Percentiles rank a stretch among this genome's conserved stretches.
Evolutionary conservation across 2,888 invertebrate genomes (phyloP).

Genomic region (Leuctra nigra): DNA sequence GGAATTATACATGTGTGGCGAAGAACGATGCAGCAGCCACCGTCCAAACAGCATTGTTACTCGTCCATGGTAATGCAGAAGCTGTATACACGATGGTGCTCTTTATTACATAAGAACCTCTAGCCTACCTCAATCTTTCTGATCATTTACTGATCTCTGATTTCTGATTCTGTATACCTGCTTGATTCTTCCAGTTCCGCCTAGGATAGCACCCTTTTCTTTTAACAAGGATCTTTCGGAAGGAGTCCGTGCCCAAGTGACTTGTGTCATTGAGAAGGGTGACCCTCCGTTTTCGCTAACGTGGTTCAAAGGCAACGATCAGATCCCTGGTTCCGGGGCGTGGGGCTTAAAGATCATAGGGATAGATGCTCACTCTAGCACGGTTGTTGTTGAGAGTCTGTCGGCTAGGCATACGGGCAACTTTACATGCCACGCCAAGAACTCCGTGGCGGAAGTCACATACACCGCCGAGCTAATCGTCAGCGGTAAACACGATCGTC

Average conservation of each 20-base stretch:
- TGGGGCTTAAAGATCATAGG: slow-evolving; percentile 32
- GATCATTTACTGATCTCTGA: slow-evolving; percentile 15
- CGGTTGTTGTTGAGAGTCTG: slow-evolving; percentile 36
- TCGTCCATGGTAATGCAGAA: slow-evolving; percentile 46
- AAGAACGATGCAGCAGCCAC: slow-evolving; percentile 52
- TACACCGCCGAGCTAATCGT: slow-evolving; percentile 48
- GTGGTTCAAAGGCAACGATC: slow-evolving; percentile 39
- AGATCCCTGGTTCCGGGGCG: slow-evolving; percentile 29
- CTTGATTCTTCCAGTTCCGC: slow-evolving; percentile 32
- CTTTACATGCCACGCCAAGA: slow-evolving; percentile 38
- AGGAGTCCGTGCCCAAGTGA: slow-evolving; percentile 38
- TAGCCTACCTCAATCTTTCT: slow-evolving; percentile 12
- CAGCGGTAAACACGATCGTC: slow-evolving; percentile 39
- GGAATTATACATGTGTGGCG: slow-evolving; percentile 54
- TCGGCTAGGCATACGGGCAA: slow-evolving; percentile 42
- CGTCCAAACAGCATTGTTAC: slow-evolving; percentile 51
- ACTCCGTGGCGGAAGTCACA: slow-evolving; percentile 38
- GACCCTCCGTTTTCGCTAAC: slow-evolving; percentile 39
- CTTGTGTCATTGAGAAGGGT: slow-evolving; percentile 50
- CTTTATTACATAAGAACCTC: neutral
- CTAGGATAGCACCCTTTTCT: slow-evolving; percentile 35
- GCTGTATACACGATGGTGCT: neutral
- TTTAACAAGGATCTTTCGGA: slow-evolving; percentile 32
- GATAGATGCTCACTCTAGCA: slow-evolving; percentile 34
- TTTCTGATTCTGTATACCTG: slow-evolving; percentile 22